Evolutionary conservation across 2,797 vertebrate genomes (phyloP).

Genomic region (Pogoniulus pusillus): DNA sequence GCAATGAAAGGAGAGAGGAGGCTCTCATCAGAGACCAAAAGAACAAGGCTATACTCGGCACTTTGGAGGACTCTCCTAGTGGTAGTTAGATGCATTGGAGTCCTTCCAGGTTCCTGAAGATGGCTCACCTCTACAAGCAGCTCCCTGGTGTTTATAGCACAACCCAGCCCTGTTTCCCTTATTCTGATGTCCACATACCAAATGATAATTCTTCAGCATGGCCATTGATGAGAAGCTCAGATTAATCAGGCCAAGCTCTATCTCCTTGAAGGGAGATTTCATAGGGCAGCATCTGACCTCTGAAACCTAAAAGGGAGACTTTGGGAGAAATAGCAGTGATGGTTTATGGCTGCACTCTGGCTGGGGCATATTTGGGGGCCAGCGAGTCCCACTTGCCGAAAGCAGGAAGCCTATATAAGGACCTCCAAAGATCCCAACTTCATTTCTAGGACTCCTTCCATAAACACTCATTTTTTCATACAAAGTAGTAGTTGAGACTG

Average conservation of each 20-base stretch:
- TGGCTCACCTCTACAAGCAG: background rate
- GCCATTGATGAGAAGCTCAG: background rate
- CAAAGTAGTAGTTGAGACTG: background rate
- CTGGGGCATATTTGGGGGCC: background rate
- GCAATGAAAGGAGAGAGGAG: constrained; percentile 1
- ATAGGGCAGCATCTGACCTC: background rate
- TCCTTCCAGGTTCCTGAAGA: background rate
- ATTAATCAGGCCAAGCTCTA: background rate
- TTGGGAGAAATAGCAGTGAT: background rate
- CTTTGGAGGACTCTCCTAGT: background rate
- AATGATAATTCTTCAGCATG: background rate
- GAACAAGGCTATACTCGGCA: background rate
- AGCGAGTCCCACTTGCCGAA: background rate
- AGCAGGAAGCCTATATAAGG: background rate
- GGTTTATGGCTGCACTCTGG: fast-evolving
- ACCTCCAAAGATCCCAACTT: background rate
- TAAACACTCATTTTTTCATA: background rate
- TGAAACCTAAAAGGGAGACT: background rate
- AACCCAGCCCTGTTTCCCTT: background rate
- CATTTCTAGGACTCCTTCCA: background rate
- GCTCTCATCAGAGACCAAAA: background rate
- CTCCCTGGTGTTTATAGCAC: background rate
- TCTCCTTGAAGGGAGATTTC: background rate
- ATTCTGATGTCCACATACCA: background rate
- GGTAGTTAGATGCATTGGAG: background rate